Evolutionary conservation across 2,888 invertebrate genomes (phyloP), one percentile per base, ranked within the genome.

Genomic region (Yponomeuta cagnagella): DNA sequence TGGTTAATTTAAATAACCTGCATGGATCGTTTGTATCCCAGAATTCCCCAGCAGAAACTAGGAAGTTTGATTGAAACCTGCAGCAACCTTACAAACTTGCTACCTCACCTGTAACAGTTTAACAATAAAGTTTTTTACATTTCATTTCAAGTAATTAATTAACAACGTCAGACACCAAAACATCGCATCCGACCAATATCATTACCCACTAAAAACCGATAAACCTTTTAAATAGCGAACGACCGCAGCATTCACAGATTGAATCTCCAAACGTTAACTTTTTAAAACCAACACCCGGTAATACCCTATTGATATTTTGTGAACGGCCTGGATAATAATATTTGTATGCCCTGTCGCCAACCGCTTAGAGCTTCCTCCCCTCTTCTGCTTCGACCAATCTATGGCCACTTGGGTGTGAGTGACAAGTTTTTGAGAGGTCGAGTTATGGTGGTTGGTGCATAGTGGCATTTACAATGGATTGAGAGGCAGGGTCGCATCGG

Each of bases 231-330:
- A 68, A n/a, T 37, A 63, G 33, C 70, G 8, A 64, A 48, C 12
- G 30, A 30, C 65, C 69, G 10, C 63, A 37, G 33, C 63, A 68
- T n/a, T 12, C 10, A 15, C 31, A 63, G 33, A 64, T 23, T 31
- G 78, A 84, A 75, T 76, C 81, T 79, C n/a, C 78, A 76, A 80
- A 84, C 84, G 85, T 89, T 89, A 88, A 89, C 88, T 89, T 90
- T 83, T 89, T 85, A 89, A 91, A 91, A 90, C 84, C 81, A 84
- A 84, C 70, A 84, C 87, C 87, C 82, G 82, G 88, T 90, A 90
- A 90, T 89, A 89, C 88, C 87, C 89, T 90, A 91, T 90, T 92
- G 91, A 90, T 92, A 91, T 91, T 71, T 90, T 90, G 88, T 89
- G 87, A 89, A 88, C 89, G 84, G 86, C 83, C 85, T 82, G 87